phyloP scores from a whole-genome alignment of 35 echinoderm and acorn worm species.

The Apostichopus parvimensis region DNA sequence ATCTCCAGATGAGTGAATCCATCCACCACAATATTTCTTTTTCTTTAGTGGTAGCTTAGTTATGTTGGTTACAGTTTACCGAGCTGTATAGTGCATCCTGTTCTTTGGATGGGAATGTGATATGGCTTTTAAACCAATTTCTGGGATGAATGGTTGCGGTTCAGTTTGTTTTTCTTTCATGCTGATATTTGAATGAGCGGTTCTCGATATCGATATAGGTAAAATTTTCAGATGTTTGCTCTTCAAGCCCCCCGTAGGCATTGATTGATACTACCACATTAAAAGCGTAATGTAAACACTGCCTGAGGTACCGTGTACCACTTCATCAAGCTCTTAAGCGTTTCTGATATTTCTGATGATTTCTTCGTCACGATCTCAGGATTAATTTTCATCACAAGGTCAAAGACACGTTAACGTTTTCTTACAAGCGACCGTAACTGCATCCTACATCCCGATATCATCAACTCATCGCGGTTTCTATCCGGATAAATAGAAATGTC shows the following conservation, averaged over 20 bases:
- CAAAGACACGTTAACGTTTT: neutral
- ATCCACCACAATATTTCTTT: no score
- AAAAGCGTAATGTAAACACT: conserved; percentile 6
- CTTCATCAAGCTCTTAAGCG: neutral
- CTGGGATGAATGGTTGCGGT: neutral
- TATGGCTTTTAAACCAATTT: neutral
- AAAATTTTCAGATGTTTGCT: neutral
- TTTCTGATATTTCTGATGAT: neutral
- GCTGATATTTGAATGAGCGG: conserved; percentile 1
- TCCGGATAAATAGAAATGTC: no score
- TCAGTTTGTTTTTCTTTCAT: conserved; percentile 23
- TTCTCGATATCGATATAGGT: conserved; percentile 4
- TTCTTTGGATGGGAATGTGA: neutral
- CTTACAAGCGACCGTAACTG: neutral
- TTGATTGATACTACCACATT: conserved; percentile 10
- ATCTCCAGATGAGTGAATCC: no score
- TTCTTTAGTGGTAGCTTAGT: no score
- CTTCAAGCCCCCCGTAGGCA: neutral
- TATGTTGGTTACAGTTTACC: no score
- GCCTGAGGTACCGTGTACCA: neutral
- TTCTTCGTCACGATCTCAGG: neutral
- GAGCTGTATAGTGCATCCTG: no score
- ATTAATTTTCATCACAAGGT: conserved; percentile 5
- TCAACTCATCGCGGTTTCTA: no score
- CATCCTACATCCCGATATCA: neutral